These are phyloP conservation scores for Brachypterus glaber DNA, from an alignment of 2,888 invertebrate species.

Conservation along the genomic window DNA sequence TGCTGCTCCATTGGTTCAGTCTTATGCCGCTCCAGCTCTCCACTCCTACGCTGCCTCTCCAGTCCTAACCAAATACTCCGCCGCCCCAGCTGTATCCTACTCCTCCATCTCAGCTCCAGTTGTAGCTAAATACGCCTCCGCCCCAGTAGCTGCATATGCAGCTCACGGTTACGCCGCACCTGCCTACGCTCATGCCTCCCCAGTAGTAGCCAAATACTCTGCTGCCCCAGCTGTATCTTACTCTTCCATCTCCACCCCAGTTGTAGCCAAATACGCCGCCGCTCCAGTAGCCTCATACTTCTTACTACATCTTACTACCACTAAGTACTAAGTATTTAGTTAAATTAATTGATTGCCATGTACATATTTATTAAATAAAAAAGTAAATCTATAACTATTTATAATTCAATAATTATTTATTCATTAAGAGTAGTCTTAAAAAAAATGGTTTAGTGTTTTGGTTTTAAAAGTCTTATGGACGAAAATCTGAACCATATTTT, in stretches of 20 bases:
- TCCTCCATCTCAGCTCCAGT: conserved; percentile 6
- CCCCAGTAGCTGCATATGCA: conserved; percentile 12
- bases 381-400: not conserved
- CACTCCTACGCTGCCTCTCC: conserved; percentile 19
- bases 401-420: too few species aligned
- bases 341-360: not conserved
- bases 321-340: not conserved
- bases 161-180: conserved; percentile 13
- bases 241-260: conserved; percentile 28
- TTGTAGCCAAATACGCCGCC: conserved; percentile 14
- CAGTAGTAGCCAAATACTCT: conserved; percentile 22
- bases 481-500: too few species aligned
- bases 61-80: conserved; percentile 21
- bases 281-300: too few species aligned
- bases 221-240: conserved; percentile 37
- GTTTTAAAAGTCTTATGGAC: too few species aligned
- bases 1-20: conserved; percentile 15
- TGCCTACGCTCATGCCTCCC: conserved; percentile 17
- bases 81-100: conserved; percentile 11
- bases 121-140: not conserved
- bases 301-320: conserved; percentile 6
- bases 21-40: conserved; percentile 14
- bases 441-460: too few species aligned
- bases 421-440: too few species aligned
- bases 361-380: not conserved